Evolutionary conservation across 1,140 invertebrate genomes (phyloP).

Genomic region (Pseudomyrmex concolor): DNA sequence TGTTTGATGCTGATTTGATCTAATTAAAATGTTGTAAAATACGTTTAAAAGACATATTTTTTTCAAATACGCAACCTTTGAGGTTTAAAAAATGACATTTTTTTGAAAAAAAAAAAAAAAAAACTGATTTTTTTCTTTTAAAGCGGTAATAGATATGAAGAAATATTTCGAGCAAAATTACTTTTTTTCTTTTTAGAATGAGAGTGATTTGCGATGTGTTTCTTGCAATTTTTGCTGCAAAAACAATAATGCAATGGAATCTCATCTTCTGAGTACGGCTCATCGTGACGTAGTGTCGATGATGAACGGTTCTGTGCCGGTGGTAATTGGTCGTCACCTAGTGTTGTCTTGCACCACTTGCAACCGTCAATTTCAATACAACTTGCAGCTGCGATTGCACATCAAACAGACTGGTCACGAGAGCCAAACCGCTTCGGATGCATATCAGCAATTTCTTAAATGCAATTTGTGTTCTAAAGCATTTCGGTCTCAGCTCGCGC

Average conservation of each 20-base stretch:
- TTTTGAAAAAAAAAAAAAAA: too few species aligned
- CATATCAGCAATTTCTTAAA: slow-evolving; percentile 87
- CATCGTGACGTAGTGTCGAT: slow-evolving; percentile 90
- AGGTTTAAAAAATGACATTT: too few species aligned
- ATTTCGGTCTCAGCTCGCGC: slow-evolving; percentile 87
- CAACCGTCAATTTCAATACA: slow-evolving; percentile 88
- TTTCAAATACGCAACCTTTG: too few species aligned
- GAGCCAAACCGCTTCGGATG: slow-evolving; percentile 86
- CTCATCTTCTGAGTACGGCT: slow-evolving; percentile 88
- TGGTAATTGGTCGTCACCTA: slow-evolving; percentile 90
- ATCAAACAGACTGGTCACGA: slow-evolving; percentile 85
- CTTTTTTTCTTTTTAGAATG: slow-evolving; percentile 56
- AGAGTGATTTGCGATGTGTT: slow-evolving; percentile 90
- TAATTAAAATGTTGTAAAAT: too few species aligned
- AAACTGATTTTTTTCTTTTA: too few species aligned
- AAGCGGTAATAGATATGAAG: too few species aligned
- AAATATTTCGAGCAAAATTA: neutral
- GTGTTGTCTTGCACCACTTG: slow-evolving; percentile 88
- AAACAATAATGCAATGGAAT: slow-evolving; percentile 88
- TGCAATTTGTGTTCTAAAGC: slow-evolving; percentile 87
- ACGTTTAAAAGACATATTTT: too few species aligned
- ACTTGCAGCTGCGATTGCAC: slow-evolving; percentile 89
- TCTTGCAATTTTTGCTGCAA: slow-evolving; percentile 90
- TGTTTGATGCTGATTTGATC: too few species aligned
- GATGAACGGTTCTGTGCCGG: slow-evolving; percentile 92